Percentiles rank a stretch among this genome's conserved stretches.
phyloP scores from a whole-genome alignment of 1,140 invertebrate species.

The Drosophila rhopaloa region DNA sequence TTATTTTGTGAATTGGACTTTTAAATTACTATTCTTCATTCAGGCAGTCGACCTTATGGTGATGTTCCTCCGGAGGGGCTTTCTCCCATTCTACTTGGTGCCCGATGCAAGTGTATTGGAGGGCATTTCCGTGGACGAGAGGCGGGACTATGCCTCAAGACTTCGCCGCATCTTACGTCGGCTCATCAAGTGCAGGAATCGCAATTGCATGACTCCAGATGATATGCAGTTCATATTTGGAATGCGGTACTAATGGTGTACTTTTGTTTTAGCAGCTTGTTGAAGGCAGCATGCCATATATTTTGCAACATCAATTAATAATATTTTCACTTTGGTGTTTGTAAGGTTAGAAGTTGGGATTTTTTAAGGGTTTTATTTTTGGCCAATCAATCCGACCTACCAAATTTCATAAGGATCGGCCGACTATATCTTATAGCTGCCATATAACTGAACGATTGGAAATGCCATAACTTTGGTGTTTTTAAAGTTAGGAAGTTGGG shows the following conservation, averaged over 20 bases:
- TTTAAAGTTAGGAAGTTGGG: no score
- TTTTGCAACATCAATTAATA: not conserved
- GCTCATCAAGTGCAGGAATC: slow-evolving; percentile 17
- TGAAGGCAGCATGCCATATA: no score
- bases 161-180: not conserved
- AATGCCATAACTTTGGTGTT: no score
- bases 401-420: no score
- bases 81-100: slow-evolving; percentile 44
- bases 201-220: slow-evolving; percentile 2
- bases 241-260: not conserved
- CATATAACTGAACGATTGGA: no score
- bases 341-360: no score
- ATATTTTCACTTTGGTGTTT: no score
- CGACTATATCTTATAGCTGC: no score
- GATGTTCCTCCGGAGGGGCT: slow-evolving; percentile 4
- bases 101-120: slow-evolving; percentile 38
- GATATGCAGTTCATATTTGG: slow-evolving; percentile 23
- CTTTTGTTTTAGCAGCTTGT: no score
- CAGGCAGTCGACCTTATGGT: slow-evolving; percentile 17
- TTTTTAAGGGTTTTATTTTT: no score
- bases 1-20: not conserved
- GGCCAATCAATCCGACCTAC: no score
- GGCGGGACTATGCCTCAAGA: not conserved
- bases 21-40: not conserved
- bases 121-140: not conserved